Base-by-base conservation (phyloP, 1,140 invertebrate genomes). In the Rhopalosiphum padi region DNA sequence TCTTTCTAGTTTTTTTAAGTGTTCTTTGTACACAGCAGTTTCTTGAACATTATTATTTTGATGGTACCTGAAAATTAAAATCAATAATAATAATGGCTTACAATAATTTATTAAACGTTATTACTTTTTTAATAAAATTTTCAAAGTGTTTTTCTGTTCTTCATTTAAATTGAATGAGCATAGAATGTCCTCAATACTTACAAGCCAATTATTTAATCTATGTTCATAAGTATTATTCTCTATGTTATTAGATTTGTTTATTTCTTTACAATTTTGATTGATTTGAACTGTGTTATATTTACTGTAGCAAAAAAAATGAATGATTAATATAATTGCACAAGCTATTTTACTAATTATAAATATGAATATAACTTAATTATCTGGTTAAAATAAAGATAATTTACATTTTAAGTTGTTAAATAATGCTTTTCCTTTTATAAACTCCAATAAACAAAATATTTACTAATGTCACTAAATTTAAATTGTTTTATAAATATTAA, bases 111-210 rank as follows among this genome's bases (percentile, higher is more conserved):
- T 30, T 93, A 5, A 35, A 15, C 30, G 77, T 37, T 41, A 15
- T 51, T 93, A 93, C 91, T 86, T 86, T 53, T 86, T 93, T 43
- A 93, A 93, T 41, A 93, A 53, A 3, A 30, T 83, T 86, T 93
- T 93, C 1, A 93, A 41, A 25, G 46, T 93, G 86, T 93, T 93
- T 86, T 25, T 53, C 18, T 93, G 91, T 30, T 18, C 43, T 83
- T 93, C 48, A 23, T 93, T 86, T 55, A 93, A 43, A 86, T 93
- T 83, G 22, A 93, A 53, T 51, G 91, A 86, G 9, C n/a, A 55
- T 0, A 93, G 23, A 21, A 55, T 85, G 6, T 85, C 77, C 25
- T 93, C 82, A 2, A 93, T 25, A 22, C 82, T 85, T 55, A 85
- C 77, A 30, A 85, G 25, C 82, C 82, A 93, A 83, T 41, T 55